phyloP scores from a whole-genome alignment of 2,113 vertebrate species.

The Cololabis saira region DNA sequence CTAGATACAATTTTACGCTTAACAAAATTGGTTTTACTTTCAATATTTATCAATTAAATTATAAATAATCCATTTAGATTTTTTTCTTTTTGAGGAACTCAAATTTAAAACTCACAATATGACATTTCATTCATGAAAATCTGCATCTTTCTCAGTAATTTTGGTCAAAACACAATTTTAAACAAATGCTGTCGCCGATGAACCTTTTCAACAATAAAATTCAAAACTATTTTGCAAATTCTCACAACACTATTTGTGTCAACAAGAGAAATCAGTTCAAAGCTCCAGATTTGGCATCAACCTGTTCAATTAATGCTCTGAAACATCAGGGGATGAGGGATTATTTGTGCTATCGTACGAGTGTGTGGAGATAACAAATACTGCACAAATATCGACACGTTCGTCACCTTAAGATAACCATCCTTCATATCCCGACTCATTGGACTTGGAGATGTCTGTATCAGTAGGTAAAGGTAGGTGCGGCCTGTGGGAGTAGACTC shows the following conservation, averaged over 20 bases:
- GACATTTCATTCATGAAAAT: too few species aligned
- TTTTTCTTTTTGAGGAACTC: too few species aligned
- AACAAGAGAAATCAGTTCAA: constrained; percentile 1
- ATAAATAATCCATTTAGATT: too few species aligned
- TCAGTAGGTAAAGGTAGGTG: constrained; percentile 52
- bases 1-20: too few species aligned
- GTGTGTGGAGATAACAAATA: constrained; percentile 32
- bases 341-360: constrained; percentile 34
- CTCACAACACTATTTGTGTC: neutral
- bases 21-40: too few species aligned
- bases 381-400: constrained; percentile 47
- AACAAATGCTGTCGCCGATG: too few species aligned
- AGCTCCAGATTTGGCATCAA: constrained; percentile 24
- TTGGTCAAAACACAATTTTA: too few species aligned
- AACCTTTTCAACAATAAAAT: too few species aligned
- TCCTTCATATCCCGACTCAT: constrained; percentile 50
- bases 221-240: neutral
- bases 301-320: neutral
- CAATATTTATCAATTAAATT: too few species aligned
- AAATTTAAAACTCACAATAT: too few species aligned
- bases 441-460: constrained; percentile 51
- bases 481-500: constrained; percentile 63
- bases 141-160: too few species aligned
- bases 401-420: constrained; percentile 42
- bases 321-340: constrained; percentile 5